A percentile compares a stretch with the other conserved stretches of the same genome.
phyloP scores from a whole-genome alignment of 2,888 invertebrate genomes.

The Falcaria lacertinaria region DNA sequence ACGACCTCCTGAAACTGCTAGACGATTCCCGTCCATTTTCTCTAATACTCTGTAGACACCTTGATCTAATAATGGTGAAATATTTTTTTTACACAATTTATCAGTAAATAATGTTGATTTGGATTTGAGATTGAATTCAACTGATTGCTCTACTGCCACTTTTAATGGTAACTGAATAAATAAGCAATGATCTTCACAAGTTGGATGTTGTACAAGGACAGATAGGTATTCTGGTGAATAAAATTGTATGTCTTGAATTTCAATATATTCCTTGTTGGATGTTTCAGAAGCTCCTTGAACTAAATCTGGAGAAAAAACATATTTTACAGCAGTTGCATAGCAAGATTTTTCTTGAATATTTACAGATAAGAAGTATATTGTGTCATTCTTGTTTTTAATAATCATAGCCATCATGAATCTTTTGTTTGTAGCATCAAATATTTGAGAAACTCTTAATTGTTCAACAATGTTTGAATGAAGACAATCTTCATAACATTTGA shows the following conservation, averaged over 20 bases:
- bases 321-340: conserved; percentile 70
- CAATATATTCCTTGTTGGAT: conserved; percentile 49
- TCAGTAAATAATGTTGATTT: conserved; percentile 62
- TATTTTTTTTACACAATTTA: conserved; percentile 71
- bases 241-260: conserved; percentile 86
- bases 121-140: conserved; percentile 55
- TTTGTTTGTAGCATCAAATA: conserved; percentile 67
- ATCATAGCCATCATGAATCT: conserved; percentile 74
- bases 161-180: conserved; percentile 73
- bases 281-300: conserved; percentile 42
- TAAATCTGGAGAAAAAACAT: conserved; percentile 71
- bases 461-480: conserved; percentile 33
- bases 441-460: conserved; percentile 67
- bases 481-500: conserved; percentile 70
- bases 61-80: conserved; percentile 73
- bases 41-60: conserved; percentile 81
- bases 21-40: conserved; percentile 82
- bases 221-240: conserved; percentile 87
- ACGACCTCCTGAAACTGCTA: conserved; percentile 91
- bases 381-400: conserved; percentile 49
- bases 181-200: conserved; percentile 56
- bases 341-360: conserved; percentile 60
- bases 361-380: conserved; percentile 74
- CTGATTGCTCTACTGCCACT: conserved; percentile 65
- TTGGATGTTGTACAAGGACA: conserved; percentile 81